phyloP scores from a whole-genome alignment of 2,888 invertebrate genomes.

The Mimachlamys varia region DNA sequence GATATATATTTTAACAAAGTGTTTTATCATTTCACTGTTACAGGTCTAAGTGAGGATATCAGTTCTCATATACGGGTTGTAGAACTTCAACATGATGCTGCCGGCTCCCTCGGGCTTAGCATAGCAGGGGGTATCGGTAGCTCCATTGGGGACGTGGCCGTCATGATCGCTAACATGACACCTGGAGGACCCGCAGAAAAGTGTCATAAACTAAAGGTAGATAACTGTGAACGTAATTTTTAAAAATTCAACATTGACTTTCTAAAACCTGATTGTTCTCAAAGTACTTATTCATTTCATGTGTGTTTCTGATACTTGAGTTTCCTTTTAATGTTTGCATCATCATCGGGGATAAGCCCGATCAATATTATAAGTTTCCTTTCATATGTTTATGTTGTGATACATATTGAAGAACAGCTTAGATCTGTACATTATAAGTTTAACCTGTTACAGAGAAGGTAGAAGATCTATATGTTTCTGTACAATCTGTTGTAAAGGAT shows the following conservation, averaged over 20 bases:
- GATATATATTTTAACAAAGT: too few species aligned
- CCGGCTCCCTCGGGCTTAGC: slow-evolving; percentile 78
- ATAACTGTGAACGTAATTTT: background rate
- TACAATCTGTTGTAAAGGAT: slow-evolving; percentile 60
- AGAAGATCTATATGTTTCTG: background rate
- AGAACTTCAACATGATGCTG: slow-evolving; percentile 73
- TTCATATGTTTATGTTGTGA: too few species aligned
- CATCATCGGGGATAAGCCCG: too few species aligned
- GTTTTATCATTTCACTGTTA: slow-evolving; percentile 14
- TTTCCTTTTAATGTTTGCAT: too few species aligned
- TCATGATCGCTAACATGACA: slow-evolving; percentile 77
- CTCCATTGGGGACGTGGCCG: slow-evolving; percentile 77
- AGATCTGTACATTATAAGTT: too few species aligned
- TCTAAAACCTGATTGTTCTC: too few species aligned
- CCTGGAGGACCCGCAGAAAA: slow-evolving; percentile 75
- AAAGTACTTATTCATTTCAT: too few species aligned
- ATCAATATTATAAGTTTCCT: too few species aligned
- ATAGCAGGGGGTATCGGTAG: slow-evolving; percentile 78
- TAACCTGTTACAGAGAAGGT: too few species aligned
- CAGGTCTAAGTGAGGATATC: slow-evolving; percentile 72
- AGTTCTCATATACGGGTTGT: slow-evolving; percentile 70
- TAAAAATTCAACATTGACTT: background rate
- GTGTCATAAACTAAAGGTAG: slow-evolving; percentile 75
- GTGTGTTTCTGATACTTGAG: too few species aligned
- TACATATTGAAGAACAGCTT: too few species aligned